A percentile compares a stretch with the other conserved stretches of the same genome.
phyloP scores from a whole-genome alignment of 2,797 vertebrate species.

The Coilia nasus region DNA sequence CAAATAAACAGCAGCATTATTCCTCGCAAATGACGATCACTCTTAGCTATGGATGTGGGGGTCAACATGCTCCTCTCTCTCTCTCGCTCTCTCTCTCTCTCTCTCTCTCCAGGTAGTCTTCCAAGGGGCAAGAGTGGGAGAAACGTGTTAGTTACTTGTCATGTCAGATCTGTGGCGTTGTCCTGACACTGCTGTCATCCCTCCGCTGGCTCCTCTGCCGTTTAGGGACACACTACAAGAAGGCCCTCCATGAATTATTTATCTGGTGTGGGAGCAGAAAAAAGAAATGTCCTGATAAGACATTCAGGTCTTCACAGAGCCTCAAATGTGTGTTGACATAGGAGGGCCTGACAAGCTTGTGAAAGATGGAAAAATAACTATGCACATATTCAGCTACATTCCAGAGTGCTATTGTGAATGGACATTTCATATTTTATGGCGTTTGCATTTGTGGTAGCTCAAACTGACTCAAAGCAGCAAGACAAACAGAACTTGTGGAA shows the following conservation, averaged over 20 bases:
- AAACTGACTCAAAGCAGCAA: neutral
- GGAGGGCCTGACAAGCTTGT: conserved; percentile 5
- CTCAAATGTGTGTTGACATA: conserved; percentile 9
- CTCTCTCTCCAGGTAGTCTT: conserved; percentile 64
- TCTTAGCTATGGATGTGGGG: neutral
- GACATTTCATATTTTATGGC: neutral
- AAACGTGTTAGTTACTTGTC: conserved; percentile 86
- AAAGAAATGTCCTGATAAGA: conserved; percentile 29
- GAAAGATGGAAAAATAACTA: neutral
- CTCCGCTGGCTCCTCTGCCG: conserved; percentile 69
- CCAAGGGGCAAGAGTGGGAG: conserved; percentile 73
- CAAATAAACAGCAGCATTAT: conserved; percentile 13
- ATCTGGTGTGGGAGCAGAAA: conserved; percentile 60
- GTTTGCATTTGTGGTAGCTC: neutral
- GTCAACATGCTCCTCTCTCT: conserved; percentile 52
- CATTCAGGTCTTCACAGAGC: conserved; percentile 21
- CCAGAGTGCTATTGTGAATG: neutral
- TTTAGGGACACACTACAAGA: conserved; percentile 79
- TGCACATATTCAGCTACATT: neutral
- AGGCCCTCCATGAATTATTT: conserved; percentile 74
- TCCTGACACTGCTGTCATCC: conserved; percentile 80
- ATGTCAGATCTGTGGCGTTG: conserved; percentile 80
- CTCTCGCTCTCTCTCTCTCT: conserved; percentile 38
- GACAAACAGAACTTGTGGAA: neutral
- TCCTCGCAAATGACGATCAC: conserved; percentile 47